Evolutionary conservation across 2,797 vertebrate species (phyloP), one percentile per base, ranked within the genome.

Genomic region (Sebastolobus altivelis): DNA sequence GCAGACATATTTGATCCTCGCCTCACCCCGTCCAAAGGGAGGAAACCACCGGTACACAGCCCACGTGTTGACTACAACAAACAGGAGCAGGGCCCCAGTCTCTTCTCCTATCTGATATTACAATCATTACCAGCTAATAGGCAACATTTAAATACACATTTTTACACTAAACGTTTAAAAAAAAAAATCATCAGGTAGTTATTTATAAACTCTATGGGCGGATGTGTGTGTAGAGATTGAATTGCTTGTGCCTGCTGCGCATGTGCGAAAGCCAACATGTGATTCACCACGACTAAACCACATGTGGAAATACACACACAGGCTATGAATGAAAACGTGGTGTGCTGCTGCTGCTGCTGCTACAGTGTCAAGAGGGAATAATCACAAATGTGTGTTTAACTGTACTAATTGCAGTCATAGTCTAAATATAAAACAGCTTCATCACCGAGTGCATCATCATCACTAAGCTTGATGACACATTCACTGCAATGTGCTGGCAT

Each of bases 21-120:
- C 88, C 84, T 77, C 84, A 74, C 76, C 59, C 88, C 79, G 81
- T 90, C 82, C 86, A 85, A 8, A 67, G 35, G 69, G 67, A 77
- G 68, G 79, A 25, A 25, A 25, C 82, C 10, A 25, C 54, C 6
- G 11, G 3, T 11, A 20, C 18, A 20, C 4, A 59, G 46, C 68
- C 90, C 95, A 95, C 94, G 90, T 94, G 94, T 86, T 84, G 63
- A 90, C 82, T 93, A 94, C 78, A 93, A 94, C 88, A 95, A 90
- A 93, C 80, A 27, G 6, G 4, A 62, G 20, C 35, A 43, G 58
- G 75, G 75, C 66, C 82, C 58, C 25, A 5, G 5, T 20, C 13
- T 14, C 13, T 18, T 2, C 5, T 13, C 37, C 2, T 6, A 13
- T 0, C 3, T 14, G 5, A 6, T 3, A 49, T 33, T 46, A 59